These are phyloP conservation scores for Nasonia longicornis DNA, from an alignment of 1,140 invertebrate species.

Conservation along the genomic window DNA sequence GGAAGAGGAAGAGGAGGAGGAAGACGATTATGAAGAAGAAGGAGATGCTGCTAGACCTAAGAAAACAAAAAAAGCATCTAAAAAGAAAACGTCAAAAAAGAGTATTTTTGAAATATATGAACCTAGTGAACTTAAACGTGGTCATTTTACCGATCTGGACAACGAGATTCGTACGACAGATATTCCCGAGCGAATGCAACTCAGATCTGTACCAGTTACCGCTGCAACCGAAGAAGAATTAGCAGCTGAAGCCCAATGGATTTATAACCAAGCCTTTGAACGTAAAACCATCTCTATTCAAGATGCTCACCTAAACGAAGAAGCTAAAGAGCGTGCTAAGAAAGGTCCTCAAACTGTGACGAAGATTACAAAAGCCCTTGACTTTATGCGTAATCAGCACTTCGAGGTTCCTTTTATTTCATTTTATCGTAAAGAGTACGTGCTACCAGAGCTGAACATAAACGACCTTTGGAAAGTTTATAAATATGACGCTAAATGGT, in stretches of 20 bases:
- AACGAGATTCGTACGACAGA: conserved; percentile 92
- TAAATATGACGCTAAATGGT: conserved; percentile 97
- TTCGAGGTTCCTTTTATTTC: conserved; percentile 98
- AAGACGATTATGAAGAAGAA: conserved; percentile 78
- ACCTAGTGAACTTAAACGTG: conserved; percentile 95
- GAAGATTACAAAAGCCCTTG: conserved; percentile 94
- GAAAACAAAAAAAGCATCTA: conserved; percentile 78
- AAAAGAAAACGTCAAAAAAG: conserved; percentile 86
- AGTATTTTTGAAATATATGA: conserved; percentile 97
- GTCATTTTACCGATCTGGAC: conserved; percentile 94
- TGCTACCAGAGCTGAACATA: conserved; percentile 93
- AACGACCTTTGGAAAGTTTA: conserved; percentile 98
- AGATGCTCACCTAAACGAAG: conserved; percentile 72
- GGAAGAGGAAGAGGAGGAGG: conserved; percentile 81
- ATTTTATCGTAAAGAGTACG: conserved; percentile 98
- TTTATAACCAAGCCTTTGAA: conserved; percentile 93
- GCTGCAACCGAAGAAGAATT: conserved; percentile 88
- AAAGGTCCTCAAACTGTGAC: conserved; percentile 78
- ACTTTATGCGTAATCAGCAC: conserved; percentile 95
- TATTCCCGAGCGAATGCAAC: conserved; percentile 92
- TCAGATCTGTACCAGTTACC: conserved; percentile 88
- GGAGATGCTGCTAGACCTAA: conserved; percentile 72
- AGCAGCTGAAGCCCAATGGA: conserved; percentile 97
- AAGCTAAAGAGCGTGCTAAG: conserved; percentile 70
- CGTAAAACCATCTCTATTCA: conserved; percentile 85